Evolutionary conservation across 2,888 invertebrate species (phyloP), one percentile per base, ranked within the genome.

Genomic region (Parapristionchus giblindavisi): DNA sequence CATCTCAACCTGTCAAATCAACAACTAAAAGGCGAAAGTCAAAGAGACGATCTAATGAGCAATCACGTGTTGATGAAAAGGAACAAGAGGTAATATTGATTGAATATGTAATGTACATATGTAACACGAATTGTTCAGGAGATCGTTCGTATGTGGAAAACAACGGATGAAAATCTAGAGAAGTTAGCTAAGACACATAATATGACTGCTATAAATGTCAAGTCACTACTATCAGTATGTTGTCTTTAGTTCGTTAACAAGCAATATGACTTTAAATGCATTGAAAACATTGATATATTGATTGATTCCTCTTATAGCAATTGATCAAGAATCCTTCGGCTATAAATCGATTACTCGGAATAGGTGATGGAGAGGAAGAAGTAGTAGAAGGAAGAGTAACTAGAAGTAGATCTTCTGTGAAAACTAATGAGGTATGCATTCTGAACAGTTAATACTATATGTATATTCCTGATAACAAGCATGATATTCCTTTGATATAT

Each of bases 191-290:
- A 48, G 32, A 36, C 38, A 1, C 72, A 63, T 63, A 76, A 76
- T 72, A 40, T 76, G 63, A 54, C 71, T 24, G 52, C 76, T 40
- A 5, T 71, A 5, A 76, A 76, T 32, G 76, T 76, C 63, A 76
- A 76, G 24, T 52, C 71, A 11, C 48, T 76, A 8, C 38, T 76
- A 40, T 48, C 63, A 36, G 76, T 76, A 34, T 5, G 76, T 34
- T 8, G 5, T 60, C 8, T 17, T 58, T 24, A n/a, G 27, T 8
- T 8, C 17, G 56, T 8, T 17, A 8, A 8, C 8, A 56, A 17
- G 24, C n/a, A n/a, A n/a, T n/a, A n/a, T n/a, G n/a, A n/a, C n/a
- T n/a, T n/a, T n/a, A n/a, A n/a, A n/a, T 27, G 40, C 29, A 34
- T 63, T 63, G 38, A 36, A 52, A 11, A 52, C 21, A 17, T 8